These are phyloP conservation scores for Acronicta aceris DNA, from an alignment of 2,888 invertebrate genomes.

Conservation along the genomic window DNA sequence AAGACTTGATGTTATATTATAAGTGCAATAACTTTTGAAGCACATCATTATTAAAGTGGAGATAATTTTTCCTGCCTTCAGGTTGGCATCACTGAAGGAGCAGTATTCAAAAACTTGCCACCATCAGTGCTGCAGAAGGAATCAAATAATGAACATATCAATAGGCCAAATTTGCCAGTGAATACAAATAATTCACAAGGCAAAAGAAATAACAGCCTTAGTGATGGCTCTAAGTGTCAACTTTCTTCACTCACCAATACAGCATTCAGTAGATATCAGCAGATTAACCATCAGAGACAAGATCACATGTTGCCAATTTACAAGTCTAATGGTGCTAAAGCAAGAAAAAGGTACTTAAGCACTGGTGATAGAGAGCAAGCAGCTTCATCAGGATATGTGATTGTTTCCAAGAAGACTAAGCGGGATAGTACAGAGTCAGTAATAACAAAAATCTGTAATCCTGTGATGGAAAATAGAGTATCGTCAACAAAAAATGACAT, in stretches of 20 bases:
- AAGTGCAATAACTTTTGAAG: conserved; percentile 81
- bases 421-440: conserved; percentile 65
- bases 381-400: conserved; percentile 79
- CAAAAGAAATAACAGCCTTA: conserved; percentile 76
- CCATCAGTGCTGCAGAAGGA: conserved; percentile 83
- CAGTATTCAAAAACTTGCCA: conserved; percentile 86
- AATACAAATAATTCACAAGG: conserved; percentile 64
- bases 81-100: conserved; percentile 89
- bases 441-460: conserved; percentile 66
- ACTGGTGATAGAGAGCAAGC: conserved; percentile 76
- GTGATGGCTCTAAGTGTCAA: conserved; percentile 82
- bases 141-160: conserved; percentile 73
- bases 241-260: conserved; percentile 70
- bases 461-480: conserved; percentile 85
- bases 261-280: conserved; percentile 72
- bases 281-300: conserved; percentile 64
- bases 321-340: conserved; percentile 64
- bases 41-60: conserved; percentile 88
- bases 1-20: conserved; percentile 82
- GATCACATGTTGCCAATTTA: conserved; percentile 63
- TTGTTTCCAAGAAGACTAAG: conserved; percentile 72
- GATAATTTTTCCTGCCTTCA: conserved; percentile 90
- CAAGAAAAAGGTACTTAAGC: conserved; percentile 75
- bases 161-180: conserved; percentile 66
- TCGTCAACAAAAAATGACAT: conserved; percentile 83